Base-by-base conservation (phyloP, 2,113 vertebrate species). In the Syngnathus floridae region DNA sequence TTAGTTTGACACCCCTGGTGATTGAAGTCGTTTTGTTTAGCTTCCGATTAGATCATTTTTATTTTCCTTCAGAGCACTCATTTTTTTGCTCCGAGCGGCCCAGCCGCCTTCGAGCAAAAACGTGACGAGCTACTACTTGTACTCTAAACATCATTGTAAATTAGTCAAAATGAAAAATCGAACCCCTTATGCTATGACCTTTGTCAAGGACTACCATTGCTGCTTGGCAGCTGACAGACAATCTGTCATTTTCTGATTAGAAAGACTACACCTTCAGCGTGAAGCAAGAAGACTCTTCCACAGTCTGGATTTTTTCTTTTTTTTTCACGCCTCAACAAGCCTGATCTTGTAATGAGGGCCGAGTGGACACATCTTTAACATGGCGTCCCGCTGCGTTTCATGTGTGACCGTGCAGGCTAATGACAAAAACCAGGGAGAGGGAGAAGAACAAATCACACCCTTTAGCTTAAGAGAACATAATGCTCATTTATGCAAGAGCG, bases 401-500 rank as follows among this genome's bases (percentile, higher is more conserved):
- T 64, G 17, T 66, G 69, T 61, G 56, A 10, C 48, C 48, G 48
- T n/a, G 48, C 48, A 51, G 19, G 17, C 48, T n/a, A 21, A 51
- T 8, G 48, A n/a, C 19, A 10, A 51, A 51, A 51, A 51, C 6
- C n/a, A 51, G n/a, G 19, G n/a, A n/a, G 19, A n/a, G 7, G 7
- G 51, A 57, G 49, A 58, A 9, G 13, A 57, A 41, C 40, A 70
- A 82, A 80, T 79, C 41, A 62, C 62, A 56, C 22, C n/a, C 54
- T 14, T 77, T 84, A 68, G 8, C 3, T 8, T 1, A 36, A 52
- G 51, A 55, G 48, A 69, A 73, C 67, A 38, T 69, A 46, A 62
- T 56, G 51, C 46, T 67, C 75, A 86, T 85, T 65, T 79, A 74
- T 83, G 70, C 74, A 74, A 80, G 54, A 65, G 77, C 64, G 63